Evolutionary conservation across 2,888 invertebrate species (phyloP).

Genomic region (Fabriciana adippe): DNA sequence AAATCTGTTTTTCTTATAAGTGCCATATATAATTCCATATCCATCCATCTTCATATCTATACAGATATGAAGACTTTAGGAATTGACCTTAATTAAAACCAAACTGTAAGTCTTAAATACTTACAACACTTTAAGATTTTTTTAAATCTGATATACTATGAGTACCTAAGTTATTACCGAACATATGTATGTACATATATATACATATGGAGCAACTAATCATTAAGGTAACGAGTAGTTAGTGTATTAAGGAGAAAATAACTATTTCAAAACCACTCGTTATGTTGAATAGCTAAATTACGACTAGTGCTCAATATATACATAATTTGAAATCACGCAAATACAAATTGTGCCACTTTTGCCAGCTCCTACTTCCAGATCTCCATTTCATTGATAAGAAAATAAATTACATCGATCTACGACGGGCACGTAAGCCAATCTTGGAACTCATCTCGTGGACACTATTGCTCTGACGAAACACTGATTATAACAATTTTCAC

Average conservation of each 20-base stretch:
- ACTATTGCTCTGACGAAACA: constrained; percentile 40
- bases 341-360: constrained; percentile 19
- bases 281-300: neutral
- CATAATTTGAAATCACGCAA: constrained; percentile 17
- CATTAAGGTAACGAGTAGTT: neutral
- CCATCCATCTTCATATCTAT: too few relatives aligned
- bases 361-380: constrained; percentile 13
- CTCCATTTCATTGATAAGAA: constrained; percentile 25
- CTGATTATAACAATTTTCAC: constrained; percentile 34
- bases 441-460: constrained; percentile 49
- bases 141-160: too few relatives aligned
- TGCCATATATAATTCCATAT: too few relatives aligned
- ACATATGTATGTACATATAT: too few relatives aligned
- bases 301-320: neutral
- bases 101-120: too few relatives aligned
- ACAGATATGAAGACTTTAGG: too few relatives aligned
- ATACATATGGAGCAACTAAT: neutral
- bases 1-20: too few relatives aligned
- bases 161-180: too few relatives aligned
- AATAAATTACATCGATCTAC: constrained; percentile 29
- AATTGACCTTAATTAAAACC: too few relatives aligned
- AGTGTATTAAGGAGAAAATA: neutral
- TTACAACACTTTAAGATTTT: too few relatives aligned
- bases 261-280: neutral
- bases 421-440: constrained; percentile 53